Conservation (phyloP, 2,113 vertebrate genomes). For the Numida meleagris region DNA sequence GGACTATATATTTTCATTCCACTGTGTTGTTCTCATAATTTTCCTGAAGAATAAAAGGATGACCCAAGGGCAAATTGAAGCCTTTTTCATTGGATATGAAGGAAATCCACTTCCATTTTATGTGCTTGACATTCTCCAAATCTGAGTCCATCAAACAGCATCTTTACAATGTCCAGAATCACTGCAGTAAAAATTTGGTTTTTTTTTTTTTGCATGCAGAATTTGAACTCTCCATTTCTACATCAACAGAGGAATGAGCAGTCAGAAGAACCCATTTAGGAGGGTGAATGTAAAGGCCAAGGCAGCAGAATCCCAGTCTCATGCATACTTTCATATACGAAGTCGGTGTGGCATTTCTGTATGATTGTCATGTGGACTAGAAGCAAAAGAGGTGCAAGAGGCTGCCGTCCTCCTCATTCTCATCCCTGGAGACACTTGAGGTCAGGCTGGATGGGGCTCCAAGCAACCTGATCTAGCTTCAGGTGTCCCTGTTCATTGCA, state of each 20-base stretch:
- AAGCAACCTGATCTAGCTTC: no score
- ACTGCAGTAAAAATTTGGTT: background rate
- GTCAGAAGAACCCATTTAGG: background rate
- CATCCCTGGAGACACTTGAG: no score
- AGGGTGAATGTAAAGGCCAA: background rate
- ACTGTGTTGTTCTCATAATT: background rate
- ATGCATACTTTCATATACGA: accelerated
- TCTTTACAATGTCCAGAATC: background rate
- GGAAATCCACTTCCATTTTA: background rate
- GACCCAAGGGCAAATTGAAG: background rate
- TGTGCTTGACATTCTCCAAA: background rate
- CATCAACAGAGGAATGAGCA: background rate
- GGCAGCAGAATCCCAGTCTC: background rate
- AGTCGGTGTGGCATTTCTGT: background rate
- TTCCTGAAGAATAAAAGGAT: background rate
- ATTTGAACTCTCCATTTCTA: background rate
- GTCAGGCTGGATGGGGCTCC: no score
- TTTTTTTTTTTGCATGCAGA: background rate
- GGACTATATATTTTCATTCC: background rate
- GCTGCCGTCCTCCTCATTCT: background rate
- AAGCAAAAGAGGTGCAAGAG: background rate
- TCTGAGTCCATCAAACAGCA: background rate
- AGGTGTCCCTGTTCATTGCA: no score
- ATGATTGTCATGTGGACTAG: background rate
- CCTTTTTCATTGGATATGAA: background rate